Evolutionary conservation across 2,888 invertebrate species (phyloP), one percentile per base, ranked within the genome.

Genomic region (Labia minor): DNA sequence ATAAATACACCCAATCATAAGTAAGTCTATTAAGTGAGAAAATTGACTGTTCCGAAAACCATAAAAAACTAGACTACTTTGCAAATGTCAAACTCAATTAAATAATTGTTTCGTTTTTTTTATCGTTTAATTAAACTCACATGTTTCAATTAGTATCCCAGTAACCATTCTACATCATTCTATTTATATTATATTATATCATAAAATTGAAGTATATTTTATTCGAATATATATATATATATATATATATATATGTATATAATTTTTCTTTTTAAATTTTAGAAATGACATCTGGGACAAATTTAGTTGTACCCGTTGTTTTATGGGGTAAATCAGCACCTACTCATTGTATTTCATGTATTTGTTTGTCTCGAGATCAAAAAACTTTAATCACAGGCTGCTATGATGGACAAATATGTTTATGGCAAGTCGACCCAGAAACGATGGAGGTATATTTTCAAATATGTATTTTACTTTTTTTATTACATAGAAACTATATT

Each of bases 261-360:
- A n/a, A n/a, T n/a, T n/a, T n/a, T 33, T 33, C 33, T 33, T 33
- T 49, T 49, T 49, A 4, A 10, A n/a, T 49, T 49, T 49, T 49
- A 49, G 49, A 73, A 71, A 80, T 80, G 78, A 89, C 90, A 83
- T 88, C 89, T 65, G 90, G 90, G 72, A 91, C 90, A 69, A 92
- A 91, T 80, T 82, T 99, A 71, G 95, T 98, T 68, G 94, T 99
- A 65, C 99, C 99, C 0, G 90, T 99, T 69, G 95, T 98, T 69
- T 81, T 99, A 67, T 99, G 99, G 99, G 98, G 98, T 26, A 90
- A 91, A 73, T 86, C 90, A 75, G 92, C 98, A 1, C 98, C 98
- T 0, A 95, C 96, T 1, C 97, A 98, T 80, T 95, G 95, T 76
- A 92, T 99, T 72, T 95, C 95, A 0, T 90, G 94, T 68, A 87